Conservation (phyloP, 2,888 invertebrate species). For the Caenorhabditis sp. region DNA sequence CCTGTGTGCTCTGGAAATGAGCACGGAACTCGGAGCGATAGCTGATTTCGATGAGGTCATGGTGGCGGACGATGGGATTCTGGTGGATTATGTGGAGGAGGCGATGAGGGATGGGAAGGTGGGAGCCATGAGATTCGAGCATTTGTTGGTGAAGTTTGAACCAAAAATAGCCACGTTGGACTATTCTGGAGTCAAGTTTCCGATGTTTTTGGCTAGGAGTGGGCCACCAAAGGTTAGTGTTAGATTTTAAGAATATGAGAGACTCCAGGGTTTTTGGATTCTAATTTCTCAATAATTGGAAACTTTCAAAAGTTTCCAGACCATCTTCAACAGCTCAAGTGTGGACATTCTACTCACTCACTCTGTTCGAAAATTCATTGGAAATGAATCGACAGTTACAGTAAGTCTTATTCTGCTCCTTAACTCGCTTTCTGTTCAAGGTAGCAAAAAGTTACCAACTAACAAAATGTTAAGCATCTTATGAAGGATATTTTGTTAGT, state of each 20-base stretch:
- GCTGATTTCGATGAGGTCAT: conserved; percentile 75
- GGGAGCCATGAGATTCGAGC: conserved; percentile 52
- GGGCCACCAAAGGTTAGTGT: conserved; percentile 55
- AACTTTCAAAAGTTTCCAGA: no score
- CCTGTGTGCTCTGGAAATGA: conserved; percentile 69
- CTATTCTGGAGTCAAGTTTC: conserved; percentile 32
- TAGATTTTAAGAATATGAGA: no score
- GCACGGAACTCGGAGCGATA: conserved; percentile 61
- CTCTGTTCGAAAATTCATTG: conserved; percentile 46
- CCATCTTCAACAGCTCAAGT: conserved; percentile 33
- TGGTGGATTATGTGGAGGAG: conserved; percentile 19
- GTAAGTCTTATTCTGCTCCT: not conserved
- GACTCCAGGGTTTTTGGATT: no score
- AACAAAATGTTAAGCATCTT: no score
- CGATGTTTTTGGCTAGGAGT: conserved; percentile 36
- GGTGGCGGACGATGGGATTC: conserved; percentile 3
- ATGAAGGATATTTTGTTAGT: no score
- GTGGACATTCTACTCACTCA: conserved; percentile 48
- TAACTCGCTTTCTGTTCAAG: no score
- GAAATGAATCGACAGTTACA: conserved; percentile 25
- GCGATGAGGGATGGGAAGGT: not conserved
- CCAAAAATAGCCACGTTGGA: conserved; percentile 43
- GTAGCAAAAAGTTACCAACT: no score
- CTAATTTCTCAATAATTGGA: not conserved
- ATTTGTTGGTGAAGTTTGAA: conserved; percentile 45